phyloP scores from a whole-genome alignment of 2,888 invertebrate species.

The Rhopalosiphum nymphaeae region DNA sequence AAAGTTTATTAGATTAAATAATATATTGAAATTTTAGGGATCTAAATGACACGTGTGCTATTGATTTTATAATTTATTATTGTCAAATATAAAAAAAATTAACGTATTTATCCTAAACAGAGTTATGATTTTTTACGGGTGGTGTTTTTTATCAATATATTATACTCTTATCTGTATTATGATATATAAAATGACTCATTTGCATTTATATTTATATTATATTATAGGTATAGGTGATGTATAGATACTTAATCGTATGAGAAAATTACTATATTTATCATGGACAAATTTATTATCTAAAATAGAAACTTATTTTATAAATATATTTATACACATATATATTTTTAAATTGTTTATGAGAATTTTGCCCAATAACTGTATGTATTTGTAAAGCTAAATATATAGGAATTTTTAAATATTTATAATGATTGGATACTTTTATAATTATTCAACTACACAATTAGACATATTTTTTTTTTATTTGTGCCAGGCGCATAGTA shows the following conservation, averaged over 20 bases:
- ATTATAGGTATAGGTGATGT: not conserved
- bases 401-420: no score
- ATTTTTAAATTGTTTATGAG: no score
- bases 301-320: not conserved
- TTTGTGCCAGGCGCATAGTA: no score
- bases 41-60: not conserved
- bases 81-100: not conserved
- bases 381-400: no score
- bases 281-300: not conserved
- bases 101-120: not conserved
- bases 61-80: slow-evolving; percentile 21
- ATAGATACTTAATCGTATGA: not conserved
- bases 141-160: not conserved
- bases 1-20: slow-evolving; percentile 17
- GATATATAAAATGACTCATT: not conserved
- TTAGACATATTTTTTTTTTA: no score
- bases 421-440: not conserved
- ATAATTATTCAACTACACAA: not conserved
- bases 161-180: not conserved
- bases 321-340: not conserved
- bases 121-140: not conserved
- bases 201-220: not conserved
- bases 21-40: not conserved
- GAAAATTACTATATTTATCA: not conserved
- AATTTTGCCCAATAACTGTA: no score